Percentiles rank a stretch among this genome's conserved stretches.
Conservation (phyloP, 1,140 invertebrate species). For the Macrobrachium nipponense region DNA sequence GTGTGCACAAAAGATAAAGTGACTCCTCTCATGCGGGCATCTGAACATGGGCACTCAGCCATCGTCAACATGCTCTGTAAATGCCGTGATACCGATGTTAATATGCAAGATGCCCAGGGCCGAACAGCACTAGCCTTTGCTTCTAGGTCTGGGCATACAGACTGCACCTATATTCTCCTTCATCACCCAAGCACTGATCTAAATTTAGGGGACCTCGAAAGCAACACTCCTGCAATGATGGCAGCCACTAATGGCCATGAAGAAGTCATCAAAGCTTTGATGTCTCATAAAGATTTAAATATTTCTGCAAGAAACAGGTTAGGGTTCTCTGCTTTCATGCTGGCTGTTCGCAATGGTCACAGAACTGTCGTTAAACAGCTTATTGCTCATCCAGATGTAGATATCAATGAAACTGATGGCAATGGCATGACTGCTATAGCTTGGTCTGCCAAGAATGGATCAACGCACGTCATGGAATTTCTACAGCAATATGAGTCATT, state of each 20-base stretch:
- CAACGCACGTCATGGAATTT: constrained; percentile 59
- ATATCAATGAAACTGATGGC: constrained; percentile 62
- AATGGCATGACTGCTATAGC: constrained; percentile 55
- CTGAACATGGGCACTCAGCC: constrained; percentile 57
- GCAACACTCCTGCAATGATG: constrained; percentile 52
- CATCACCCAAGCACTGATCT: constrained; percentile 48
- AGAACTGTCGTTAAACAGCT: constrained; percentile 47
- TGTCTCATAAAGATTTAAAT: constrained; percentile 34
- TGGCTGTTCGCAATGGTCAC: constrained; percentile 58
- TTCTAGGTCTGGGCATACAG: constrained; percentile 52
- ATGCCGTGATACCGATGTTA: constrained; percentile 55
- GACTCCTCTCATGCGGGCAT: constrained; percentile 63
- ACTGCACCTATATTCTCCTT: constrained; percentile 58
- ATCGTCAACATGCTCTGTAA: constrained; percentile 62
- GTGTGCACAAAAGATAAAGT: constrained; percentile 58
- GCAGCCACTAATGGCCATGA: constrained; percentile 59
- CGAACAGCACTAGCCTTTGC: constrained; percentile 58
- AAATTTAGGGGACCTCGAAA: constrained; percentile 49
- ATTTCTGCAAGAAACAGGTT: constrained; percentile 26
- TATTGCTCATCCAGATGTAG: constrained; percentile 54
- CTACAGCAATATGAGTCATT: constrained; percentile 60
- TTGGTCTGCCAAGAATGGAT: constrained; percentile 52
- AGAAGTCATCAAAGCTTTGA: constrained; percentile 45
- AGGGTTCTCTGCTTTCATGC: constrained; percentile 57
- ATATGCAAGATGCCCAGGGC: constrained; percentile 57